Conservation (phyloP, 2,888 invertebrate species). For the Cryptocephalus moraei region DNA sequence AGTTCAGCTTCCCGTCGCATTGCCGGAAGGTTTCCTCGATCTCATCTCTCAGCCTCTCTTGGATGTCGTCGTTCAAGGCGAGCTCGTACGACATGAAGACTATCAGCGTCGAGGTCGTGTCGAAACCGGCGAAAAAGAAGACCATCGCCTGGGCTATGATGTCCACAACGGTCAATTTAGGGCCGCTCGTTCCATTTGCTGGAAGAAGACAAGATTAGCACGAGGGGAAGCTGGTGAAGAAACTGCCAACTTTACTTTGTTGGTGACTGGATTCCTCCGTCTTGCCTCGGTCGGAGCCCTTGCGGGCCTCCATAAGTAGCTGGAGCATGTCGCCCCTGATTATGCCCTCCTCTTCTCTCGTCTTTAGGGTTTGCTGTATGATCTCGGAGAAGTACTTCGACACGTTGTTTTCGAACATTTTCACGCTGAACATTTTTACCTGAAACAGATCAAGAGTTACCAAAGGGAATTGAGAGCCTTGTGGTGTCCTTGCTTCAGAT, state of each 20-base stretch:
- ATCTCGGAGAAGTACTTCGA: background rate
- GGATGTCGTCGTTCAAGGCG: slow-evolving; percentile 47
- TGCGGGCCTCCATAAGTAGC: background rate
- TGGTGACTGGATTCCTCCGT: too few species aligned
- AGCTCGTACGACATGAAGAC: slow-evolving; percentile 46
- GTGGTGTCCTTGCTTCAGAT: too few species aligned
- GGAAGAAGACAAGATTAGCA: too few species aligned
- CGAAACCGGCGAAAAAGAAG: slow-evolving; percentile 44
- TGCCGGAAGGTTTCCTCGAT: slow-evolving; percentile 17
- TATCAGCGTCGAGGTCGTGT: slow-evolving; percentile 37
- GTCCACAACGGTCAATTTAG: slow-evolving; percentile 37
- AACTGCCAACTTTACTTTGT: too few species aligned
- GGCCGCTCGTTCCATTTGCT: too few species aligned
- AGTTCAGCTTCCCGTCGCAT: slow-evolving; percentile 36
- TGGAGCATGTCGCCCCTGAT: background rate
- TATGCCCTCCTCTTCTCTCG: background rate
- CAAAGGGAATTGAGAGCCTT: too few species aligned
- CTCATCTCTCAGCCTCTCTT: slow-evolving; percentile 44
- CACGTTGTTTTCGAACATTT: background rate
- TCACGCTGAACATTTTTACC: background rate
- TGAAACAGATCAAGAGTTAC: background rate
- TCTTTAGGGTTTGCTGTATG: background rate
- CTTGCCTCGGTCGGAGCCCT: background rate
- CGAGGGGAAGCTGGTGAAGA: too few species aligned
- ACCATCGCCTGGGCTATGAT: slow-evolving; percentile 45